Percentiles rank a stretch among this genome's conserved stretches.
Conservation (phyloP, 2,888 invertebrate species). For the Polydrusus cervinus region DNA sequence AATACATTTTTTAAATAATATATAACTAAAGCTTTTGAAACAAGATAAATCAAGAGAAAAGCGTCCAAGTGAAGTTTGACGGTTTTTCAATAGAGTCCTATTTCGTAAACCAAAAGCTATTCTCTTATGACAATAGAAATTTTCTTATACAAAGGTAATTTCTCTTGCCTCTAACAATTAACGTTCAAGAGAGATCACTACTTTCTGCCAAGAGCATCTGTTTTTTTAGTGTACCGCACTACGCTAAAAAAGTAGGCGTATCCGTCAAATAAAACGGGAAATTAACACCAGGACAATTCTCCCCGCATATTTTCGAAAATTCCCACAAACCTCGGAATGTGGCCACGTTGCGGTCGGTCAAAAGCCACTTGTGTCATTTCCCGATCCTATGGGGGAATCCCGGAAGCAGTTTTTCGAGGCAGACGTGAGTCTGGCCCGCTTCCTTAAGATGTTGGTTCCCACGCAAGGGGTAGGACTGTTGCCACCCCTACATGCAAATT, state of each 20-base stretch:
- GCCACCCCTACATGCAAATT: constrained; percentile 42
- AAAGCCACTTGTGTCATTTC: constrained; percentile 50
- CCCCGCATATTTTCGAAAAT: constrained; percentile 35
- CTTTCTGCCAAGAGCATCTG: too few relatives aligned
- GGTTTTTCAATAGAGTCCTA: too few relatives aligned
- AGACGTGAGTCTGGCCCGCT: constrained; percentile 63
- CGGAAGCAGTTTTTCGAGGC: constrained; percentile 61
- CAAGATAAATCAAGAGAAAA: too few relatives aligned
- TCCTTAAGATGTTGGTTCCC: constrained; percentile 62
- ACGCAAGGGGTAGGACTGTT: constrained; percentile 55
- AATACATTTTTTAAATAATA: too few relatives aligned
- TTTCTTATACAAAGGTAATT: too few relatives aligned
- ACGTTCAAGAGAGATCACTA: too few relatives aligned
- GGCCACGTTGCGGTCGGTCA: constrained; percentile 33
- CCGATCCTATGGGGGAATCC: constrained; percentile 59
- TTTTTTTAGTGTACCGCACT: too few relatives aligned
- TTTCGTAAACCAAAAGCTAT: too few relatives aligned
- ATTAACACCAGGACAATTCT: constrained; percentile 36
- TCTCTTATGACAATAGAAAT: too few relatives aligned
- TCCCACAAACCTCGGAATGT: constrained; percentile 49
- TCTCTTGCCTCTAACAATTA: too few relatives aligned
- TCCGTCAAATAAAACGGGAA: constrained; percentile 33
- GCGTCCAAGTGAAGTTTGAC: too few relatives aligned
- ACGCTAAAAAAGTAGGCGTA: constrained; percentile 7
- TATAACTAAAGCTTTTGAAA: too few relatives aligned